Evolutionary conservation across 2,113 vertebrate species (phyloP).

Genomic region (Eudyptes chrysolophus): DNA sequence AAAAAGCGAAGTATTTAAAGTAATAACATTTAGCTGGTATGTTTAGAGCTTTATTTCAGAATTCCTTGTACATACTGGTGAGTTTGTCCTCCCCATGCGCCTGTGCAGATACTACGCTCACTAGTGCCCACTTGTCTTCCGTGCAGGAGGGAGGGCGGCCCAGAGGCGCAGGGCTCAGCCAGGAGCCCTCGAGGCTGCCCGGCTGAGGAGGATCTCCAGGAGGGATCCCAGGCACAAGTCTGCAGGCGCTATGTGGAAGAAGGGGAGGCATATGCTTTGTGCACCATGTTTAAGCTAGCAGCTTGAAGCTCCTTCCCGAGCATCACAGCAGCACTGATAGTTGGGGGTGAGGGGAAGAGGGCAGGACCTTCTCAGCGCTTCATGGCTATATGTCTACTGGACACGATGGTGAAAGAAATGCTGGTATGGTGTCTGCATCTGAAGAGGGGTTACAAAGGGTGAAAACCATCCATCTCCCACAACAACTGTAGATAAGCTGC

Average conservation of each 20-base stretch:
- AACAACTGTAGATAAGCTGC: background rate
- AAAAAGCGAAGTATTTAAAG: background rate
- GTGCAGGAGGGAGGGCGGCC: too few relatives aligned
- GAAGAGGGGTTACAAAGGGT: too few relatives aligned
- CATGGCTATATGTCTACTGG: background rate
- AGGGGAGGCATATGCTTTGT: background rate
- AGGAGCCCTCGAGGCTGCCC: background rate
- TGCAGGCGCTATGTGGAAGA: accelerated
- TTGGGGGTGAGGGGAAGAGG: too few relatives aligned
- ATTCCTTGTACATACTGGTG: too few relatives aligned
- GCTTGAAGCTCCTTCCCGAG: background rate
- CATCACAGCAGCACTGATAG: accelerated
- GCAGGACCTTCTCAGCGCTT: background rate
- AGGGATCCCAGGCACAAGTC: accelerated
- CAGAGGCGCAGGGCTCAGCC: background rate
- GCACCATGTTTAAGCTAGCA: background rate
- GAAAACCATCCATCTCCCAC: background rate
- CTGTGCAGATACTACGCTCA: accelerated
- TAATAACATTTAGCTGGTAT: background rate
- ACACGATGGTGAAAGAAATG: background rate
- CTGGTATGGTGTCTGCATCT: background rate
- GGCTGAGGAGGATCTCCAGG: background rate
- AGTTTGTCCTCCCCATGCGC: accelerated
- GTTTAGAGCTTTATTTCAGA: background rate
- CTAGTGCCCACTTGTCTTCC: background rate